Base-by-base conservation (phyloP, 2,888 invertebrate species). In the Argyresthia albistria region DNA sequence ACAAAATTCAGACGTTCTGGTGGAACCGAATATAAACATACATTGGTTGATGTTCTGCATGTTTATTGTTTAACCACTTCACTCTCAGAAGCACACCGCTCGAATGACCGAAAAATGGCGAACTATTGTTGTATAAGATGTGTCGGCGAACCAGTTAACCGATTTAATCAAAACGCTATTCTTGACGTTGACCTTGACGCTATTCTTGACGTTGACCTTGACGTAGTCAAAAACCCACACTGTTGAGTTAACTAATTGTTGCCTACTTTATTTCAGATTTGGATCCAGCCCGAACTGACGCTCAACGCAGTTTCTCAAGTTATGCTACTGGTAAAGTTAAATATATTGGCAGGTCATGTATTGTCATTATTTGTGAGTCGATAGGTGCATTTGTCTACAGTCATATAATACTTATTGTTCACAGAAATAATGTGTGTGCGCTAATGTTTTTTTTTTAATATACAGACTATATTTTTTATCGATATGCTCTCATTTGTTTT, bases 321-420 rank as follows among this genome's bases (percentile, higher is more conserved):
- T 78, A 69, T 76, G 71, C 70, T 81, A 81, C 81, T 82, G 80
- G 83, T 84, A 80, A 80, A 77, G 69, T 75, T 36, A 54, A 70
- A 66, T 67, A 65, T 73, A 67, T 73, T 76, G 83, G 80, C 80
- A 80, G 81, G 81, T 69, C 77, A 78, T 79, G 77, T 73, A 70
- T 70, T 51, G 50, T 9, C 67, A 76, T 76, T 72, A 69, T 66
- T 63, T 68, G 63, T 74, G 71, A 73, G 70, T 69, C 73, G 80
- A 76, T 80, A 72, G 79, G 83, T 83, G 84, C 86, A 83, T 81
- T 76, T 56, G 69, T 73, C 70, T 68, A 63, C 62, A 61, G 68
- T 67, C 66, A 63, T 60, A 60, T 59, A 37, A 25, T 35, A 42
- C 46, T 45, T 51, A 25, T 4, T 4, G 6, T 25, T 25, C 25